phyloP scores from a whole-genome alignment of 2,888 invertebrate genomes.

The Agrotis clavis region DNA sequence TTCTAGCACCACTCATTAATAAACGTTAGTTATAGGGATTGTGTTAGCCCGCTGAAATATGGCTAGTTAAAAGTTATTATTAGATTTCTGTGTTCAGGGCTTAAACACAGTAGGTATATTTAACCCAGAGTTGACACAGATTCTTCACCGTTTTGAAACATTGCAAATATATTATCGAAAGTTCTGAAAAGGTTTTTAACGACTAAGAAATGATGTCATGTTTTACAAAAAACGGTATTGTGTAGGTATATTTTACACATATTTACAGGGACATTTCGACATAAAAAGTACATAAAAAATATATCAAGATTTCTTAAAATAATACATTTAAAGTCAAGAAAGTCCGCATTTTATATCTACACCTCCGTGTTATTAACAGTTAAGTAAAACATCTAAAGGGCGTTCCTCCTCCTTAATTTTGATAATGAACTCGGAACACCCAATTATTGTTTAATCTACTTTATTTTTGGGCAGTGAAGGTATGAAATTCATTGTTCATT shows the following conservation, averaged over 20 bases:
- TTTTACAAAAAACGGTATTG: constrained; percentile 25
- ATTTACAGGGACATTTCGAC: constrained; percentile 1
- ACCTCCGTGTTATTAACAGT: constrained; percentile 83
- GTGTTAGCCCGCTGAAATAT: background rate
- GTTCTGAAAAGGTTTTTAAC: constrained; percentile 22
- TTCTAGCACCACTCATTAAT: background rate
- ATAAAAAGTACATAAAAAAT: constrained; percentile 63
- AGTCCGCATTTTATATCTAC: constrained; percentile 82
- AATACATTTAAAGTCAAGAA: constrained; percentile 79
- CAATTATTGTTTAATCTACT: constrained; percentile 65
- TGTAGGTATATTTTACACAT: background rate
- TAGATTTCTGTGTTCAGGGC: background rate
- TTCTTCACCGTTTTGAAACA: background rate
- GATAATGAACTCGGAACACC: constrained; percentile 63
- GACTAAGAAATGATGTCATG: constrained; percentile 42
- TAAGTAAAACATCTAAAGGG: constrained; percentile 87
- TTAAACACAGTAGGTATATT: background rate
- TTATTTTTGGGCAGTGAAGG: constrained; percentile 52
- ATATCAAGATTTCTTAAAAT: constrained; percentile 71
- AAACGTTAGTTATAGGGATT: background rate
- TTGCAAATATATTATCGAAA: constrained; percentile 4
- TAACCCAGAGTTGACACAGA: background rate
- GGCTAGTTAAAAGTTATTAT: background rate
- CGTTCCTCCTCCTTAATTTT: constrained; percentile 74
- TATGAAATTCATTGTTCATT: constrained; percentile 57